A percentile compares a stretch with the other conserved stretches of the same genome.
These are phyloP conservation scores for Danio aesculapii DNA, from an alignment of 2,797 vertebrate species.

Conservation along the genomic window DNA sequence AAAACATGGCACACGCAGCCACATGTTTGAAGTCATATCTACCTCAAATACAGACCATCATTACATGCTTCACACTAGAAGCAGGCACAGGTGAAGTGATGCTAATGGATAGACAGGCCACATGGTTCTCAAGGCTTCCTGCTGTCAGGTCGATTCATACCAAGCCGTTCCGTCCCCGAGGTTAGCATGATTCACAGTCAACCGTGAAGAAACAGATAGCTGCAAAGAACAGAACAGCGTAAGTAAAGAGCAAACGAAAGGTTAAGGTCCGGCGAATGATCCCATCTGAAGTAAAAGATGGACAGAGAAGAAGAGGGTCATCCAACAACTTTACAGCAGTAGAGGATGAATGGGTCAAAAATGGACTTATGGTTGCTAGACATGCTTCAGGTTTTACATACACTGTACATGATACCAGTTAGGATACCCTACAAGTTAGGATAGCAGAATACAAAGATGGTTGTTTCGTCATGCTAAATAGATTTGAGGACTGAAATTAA, in stretches of 20 bases:
- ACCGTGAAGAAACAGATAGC: slow-evolving; percentile 35
- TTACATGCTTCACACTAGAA: background rate
- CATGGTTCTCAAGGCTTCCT: slow-evolving; percentile 30
- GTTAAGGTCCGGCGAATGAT: slow-evolving; percentile 17
- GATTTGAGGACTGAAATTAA: too few relatives aligned
- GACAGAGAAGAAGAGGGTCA: slow-evolving; percentile 1
- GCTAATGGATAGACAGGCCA: slow-evolving; percentile 15
- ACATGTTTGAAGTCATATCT: background rate
- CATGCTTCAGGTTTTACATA: background rate
- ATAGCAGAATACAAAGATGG: background rate
- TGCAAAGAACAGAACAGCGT: slow-evolving; percentile 4
- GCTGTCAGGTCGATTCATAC: slow-evolving; percentile 27
- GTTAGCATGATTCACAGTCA: slow-evolving; percentile 24
- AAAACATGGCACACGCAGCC: background rate
- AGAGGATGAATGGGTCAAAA: background rate
- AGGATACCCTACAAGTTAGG: background rate
- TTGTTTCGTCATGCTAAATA: too few relatives aligned
- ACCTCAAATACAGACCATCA: background rate
- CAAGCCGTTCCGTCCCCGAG: slow-evolving; percentile 22
- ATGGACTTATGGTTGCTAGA: background rate
- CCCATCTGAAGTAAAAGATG: background rate
- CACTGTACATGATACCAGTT: too few relatives aligned
- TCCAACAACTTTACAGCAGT: background rate
- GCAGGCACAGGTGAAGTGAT: slow-evolving; percentile 17
- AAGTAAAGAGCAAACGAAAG: slow-evolving; percentile 19